phyloP scores from a whole-genome alignment of 2,797 vertebrate species.

The Acrossocheilus wenchowensis region DNA sequence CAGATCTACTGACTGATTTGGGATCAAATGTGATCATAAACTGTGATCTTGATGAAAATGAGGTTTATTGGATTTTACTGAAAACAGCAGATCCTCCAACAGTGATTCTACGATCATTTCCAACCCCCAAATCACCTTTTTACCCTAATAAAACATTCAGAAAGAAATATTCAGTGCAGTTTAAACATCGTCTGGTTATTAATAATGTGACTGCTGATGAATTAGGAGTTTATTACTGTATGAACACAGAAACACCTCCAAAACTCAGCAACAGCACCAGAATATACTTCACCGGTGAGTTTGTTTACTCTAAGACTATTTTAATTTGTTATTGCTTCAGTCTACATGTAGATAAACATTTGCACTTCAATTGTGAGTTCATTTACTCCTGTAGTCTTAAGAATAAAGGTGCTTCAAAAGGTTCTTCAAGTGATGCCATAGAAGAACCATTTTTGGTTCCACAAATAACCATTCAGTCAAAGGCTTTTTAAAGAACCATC shows the following conservation, averaged over 20 bases:
- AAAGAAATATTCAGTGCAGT: constrained; percentile 24
- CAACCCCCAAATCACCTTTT: background rate
- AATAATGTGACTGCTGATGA: constrained; percentile 30
- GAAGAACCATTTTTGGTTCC: too few relatives aligned
- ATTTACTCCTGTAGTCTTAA: too few relatives aligned
- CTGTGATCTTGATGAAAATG: too few relatives aligned
- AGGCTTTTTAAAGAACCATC: too few relatives aligned
- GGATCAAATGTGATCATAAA: constrained; percentile 1
- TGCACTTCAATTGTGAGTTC: background rate
- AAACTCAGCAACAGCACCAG: constrained; percentile 1
- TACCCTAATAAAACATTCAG: background rate
- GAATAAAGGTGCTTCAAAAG: too few relatives aligned
- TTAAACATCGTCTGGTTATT: constrained; percentile 37
- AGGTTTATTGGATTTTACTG: constrained; percentile 6
- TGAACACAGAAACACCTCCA: background rate
- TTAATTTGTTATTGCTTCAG: too few relatives aligned
- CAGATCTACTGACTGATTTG: constrained; percentile 25
- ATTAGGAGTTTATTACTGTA: too few relatives aligned
- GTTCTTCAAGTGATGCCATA: too few relatives aligned
- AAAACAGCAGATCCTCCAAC: background rate
- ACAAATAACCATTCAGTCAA: too few relatives aligned
- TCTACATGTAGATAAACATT: too few relatives aligned
- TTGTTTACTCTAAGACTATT: too few relatives aligned
- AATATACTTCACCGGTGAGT: background rate
- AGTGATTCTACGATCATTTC: too few relatives aligned